Evolutionary conservation across 2,888 invertebrate genomes (phyloP).

Genomic region (Teleogryllus oceanicus): DNA sequence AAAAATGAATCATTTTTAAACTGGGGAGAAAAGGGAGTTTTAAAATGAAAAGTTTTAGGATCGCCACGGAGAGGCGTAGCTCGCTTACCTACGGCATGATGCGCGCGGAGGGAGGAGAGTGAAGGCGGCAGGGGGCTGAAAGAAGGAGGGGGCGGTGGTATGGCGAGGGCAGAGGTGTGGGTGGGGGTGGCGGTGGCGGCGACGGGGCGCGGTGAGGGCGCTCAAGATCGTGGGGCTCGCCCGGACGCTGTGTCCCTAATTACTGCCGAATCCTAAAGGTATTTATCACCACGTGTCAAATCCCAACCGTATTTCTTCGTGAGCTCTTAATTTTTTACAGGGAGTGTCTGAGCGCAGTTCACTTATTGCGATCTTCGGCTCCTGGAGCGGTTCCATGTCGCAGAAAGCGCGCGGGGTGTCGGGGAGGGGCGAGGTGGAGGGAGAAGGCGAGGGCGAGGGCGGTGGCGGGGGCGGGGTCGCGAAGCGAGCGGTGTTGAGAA

Average conservation of each 20-base stretch:
- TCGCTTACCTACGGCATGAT: neutral
- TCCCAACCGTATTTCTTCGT: slow-evolving; percentile 18
- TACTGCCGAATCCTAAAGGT: slow-evolving; percentile 8
- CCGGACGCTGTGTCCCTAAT: neutral
- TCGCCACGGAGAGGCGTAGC: neutral
- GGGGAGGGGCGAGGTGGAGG: neutral
- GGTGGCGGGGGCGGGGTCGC: slow-evolving; percentile 3
- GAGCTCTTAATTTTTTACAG: slow-evolving; percentile 18
- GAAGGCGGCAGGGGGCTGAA: neutral
- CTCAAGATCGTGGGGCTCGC: neutral
- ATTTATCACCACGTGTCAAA: slow-evolving; percentile 18
- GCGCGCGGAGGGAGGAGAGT: neutral
- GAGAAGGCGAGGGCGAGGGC: neutral
- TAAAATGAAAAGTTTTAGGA: slow-evolving; percentile 32
- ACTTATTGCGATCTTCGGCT: slow-evolving; percentile 18
- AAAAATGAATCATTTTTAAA: slow-evolving; percentile 33
- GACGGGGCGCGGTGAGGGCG: neutral
- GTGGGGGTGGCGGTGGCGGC: neutral
- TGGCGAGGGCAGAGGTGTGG: neutral
- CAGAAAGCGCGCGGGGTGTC: neutral
- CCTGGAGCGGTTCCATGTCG: slow-evolving; percentile 18
- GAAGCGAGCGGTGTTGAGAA: neutral
- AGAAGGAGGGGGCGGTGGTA: neutral
- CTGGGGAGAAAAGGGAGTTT: slow-evolving; percentile 26
- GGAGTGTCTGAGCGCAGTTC: slow-evolving; percentile 4